phyloP scores from a whole-genome alignment of 1,140 invertebrate genomes.

The Calliphora vicina region DNA sequence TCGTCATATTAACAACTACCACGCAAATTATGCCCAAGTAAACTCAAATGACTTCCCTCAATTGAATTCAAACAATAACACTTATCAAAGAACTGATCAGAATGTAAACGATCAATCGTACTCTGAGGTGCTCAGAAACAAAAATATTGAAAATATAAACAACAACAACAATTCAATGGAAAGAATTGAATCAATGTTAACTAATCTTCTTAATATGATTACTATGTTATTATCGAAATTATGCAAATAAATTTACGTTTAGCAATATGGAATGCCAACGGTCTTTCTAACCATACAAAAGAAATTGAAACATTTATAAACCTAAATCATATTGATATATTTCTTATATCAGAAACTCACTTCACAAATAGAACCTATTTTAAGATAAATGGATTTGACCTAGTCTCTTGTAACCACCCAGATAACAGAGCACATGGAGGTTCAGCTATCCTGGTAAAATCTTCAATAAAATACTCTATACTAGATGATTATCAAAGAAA shows the following conservation, averaged over 20 bases:
- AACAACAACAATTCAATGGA: neutral
- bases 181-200: conserved; percentile 13
- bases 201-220: conserved; percentile 37
- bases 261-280: conserved; percentile 40
- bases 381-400: conserved; percentile 36
- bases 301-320: conserved; percentile 34
- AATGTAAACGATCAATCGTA: neutral
- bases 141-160: neutral
- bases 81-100: neutral
- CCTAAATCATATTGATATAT: conserved; percentile 34
- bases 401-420: conserved; percentile 25
- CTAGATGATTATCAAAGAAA: conserved; percentile 29
- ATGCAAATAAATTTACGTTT: conserved; percentile 37
- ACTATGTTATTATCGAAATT: conserved; percentile 24
- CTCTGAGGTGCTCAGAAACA: neutral
- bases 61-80: no score
- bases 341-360: conserved; percentile 37
- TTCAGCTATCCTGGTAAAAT: no score
- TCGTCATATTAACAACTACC: no score
- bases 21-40: no score
- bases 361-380: conserved; percentile 36
- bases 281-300: conserved; percentile 15
- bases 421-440: conserved; percentile 41
- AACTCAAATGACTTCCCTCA: neutral
- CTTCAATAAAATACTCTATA: no score